Evolutionary conservation across 2,888 invertebrate genomes (phyloP), one percentile per base, ranked within the genome.

Genomic region (Mactromeris polynyma): DNA sequence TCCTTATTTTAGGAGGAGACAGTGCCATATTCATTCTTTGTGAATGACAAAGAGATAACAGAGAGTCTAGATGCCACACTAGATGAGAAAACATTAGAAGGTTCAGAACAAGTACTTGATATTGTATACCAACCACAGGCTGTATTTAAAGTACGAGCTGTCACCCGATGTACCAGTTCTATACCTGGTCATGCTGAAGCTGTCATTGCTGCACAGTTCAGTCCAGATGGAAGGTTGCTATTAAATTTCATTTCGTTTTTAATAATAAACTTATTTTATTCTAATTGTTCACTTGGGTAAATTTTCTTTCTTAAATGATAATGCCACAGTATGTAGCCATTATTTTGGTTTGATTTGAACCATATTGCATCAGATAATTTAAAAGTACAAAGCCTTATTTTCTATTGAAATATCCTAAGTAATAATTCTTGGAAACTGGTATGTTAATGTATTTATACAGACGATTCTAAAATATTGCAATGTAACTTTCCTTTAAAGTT

Each of bases 81-180:
- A 14, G 98, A 98, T 93, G 97, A 98, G 73, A 97, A 99, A 97
- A 91, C 93, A 33, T 87, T 95, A 33, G 94, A 96, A 77, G 93
- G 95, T 58, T 93, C 94, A 40, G 93, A 94, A 83, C 88, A 93
- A 58, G 98, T 99, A 31, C 97, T 99, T 19, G 98, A 98, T 94
- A 99, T 99, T 93, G 97, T 99, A 83, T 99, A 99, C 96, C 99
- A 99, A 96, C 99, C 99, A 85, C 99, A 99, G 97, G 99, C 99
- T 1, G 98, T 99, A 38, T 99, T 99, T 96, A 98, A 94, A 58
- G 96, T 97, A 14, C 93, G 97, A 38, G 96, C 99, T 9, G 98
- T 99, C 19, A 99, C 99, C 26, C 97, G 99, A 96, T 99, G 99
- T 96, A 99, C 96, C 92, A 98, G 99, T 97, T 98, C 99, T 14